Percentiles rank a stretch among this genome's conserved stretches.
phyloP scores from a whole-genome alignment of 2,888 invertebrate species.

The Gibbula magus region DNA sequence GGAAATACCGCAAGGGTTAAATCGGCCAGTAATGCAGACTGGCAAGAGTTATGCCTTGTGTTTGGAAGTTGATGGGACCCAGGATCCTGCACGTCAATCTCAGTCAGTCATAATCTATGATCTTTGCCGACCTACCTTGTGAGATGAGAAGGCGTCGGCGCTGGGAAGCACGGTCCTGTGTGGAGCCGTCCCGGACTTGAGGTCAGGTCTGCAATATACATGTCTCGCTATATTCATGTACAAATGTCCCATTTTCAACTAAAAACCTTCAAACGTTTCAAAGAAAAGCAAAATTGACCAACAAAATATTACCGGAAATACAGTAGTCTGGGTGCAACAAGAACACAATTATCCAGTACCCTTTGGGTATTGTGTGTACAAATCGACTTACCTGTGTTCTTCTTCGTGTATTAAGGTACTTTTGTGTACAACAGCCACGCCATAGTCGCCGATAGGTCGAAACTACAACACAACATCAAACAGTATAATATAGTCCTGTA shows the following conservation, averaged over 20 bases:
- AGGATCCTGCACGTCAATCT: not conserved
- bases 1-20: too few relatives aligned
- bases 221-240: too few relatives aligned
- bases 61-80: too few relatives aligned
- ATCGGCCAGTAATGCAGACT: too few relatives aligned
- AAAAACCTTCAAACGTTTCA: not conserved
- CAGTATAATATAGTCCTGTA: not conserved
- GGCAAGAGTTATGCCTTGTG: too few relatives aligned
- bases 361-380: not conserved
- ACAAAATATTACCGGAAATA: too few relatives aligned
- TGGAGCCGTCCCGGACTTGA: constrained; percentile 67
- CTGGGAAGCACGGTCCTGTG: constrained; percentile 49
- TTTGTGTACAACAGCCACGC: constrained; percentile 65
- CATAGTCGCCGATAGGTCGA: constrained; percentile 67
- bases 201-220: constrained; percentile 48
- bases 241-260: not conserved
- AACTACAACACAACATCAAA: constrained; percentile 55
- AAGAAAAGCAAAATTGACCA: too few relatives aligned
- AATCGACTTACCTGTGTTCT: constrained; percentile 54
- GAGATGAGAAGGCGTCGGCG: constrained; percentile 41
- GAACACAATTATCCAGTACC: too few relatives aligned
- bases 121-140: constrained; percentile 17
- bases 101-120: not conserved
- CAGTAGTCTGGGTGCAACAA: too few relatives aligned
- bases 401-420: constrained; percentile 60